Evolutionary conservation across 2,113 vertebrate genomes (phyloP).

Genomic region (Calypte anna): DNA sequence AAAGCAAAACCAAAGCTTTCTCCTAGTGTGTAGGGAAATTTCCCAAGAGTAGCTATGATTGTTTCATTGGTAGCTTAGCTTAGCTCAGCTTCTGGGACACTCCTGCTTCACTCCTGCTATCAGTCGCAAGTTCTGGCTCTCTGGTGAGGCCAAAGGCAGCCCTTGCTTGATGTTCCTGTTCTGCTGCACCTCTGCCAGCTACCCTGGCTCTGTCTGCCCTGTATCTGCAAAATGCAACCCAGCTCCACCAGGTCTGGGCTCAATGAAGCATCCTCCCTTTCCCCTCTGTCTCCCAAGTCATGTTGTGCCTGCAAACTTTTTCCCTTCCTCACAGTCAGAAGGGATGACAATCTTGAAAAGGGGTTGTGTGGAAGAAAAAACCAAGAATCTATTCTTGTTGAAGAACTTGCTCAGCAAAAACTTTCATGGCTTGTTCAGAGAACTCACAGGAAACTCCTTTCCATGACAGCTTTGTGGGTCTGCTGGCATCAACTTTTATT

Average conservation of each 20-base stretch:
- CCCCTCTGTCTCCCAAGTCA: background rate
- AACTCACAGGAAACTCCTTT: background rate
- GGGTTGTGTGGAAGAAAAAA: background rate
- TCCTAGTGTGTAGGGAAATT: background rate
- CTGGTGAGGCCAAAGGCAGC: fast-evolving
- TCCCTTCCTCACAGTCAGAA: background rate
- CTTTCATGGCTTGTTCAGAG: background rate
- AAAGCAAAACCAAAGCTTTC: background rate
- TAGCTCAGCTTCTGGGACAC: background rate
- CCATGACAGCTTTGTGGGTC: background rate
- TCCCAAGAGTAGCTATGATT: background rate
- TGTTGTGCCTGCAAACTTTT: fast-evolving
- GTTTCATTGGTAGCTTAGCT: background rate
- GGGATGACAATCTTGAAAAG: background rate
- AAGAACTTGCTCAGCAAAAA: background rate
- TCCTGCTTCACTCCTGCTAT: background rate
- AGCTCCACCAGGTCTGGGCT: background rate
- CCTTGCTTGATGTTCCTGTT: background rate
- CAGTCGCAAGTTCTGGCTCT: background rate
- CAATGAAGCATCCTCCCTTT: background rate
- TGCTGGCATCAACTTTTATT: background rate
- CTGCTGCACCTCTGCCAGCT: background rate
- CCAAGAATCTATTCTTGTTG: background rate
- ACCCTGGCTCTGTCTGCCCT: background rate
- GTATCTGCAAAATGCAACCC: background rate